Percentiles rank a stretch among this genome's conserved stretches.
Conservation (phyloP, 2,888 invertebrate genomes). For the Phengaris alcon region DNA sequence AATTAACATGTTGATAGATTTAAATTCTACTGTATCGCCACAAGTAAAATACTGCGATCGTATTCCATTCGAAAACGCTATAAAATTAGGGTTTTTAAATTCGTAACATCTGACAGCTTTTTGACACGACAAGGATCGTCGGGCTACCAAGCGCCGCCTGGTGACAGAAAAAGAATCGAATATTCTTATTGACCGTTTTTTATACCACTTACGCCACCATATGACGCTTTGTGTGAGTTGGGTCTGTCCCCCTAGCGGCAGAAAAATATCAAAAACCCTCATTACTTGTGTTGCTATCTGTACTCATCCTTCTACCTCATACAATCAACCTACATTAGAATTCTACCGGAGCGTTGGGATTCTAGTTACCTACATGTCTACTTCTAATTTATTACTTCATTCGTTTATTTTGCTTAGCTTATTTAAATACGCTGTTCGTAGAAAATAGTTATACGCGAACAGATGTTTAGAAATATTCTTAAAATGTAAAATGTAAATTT, state of each 20-base stretch:
- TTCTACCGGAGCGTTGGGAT: neutral
- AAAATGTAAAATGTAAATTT: neutral
- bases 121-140: no score
- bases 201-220: no score
- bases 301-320: neutral
- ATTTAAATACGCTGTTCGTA: neutral
- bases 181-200: no score
- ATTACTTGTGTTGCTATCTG: neutral
- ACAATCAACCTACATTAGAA: constrained; percentile 4
- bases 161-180: no score
- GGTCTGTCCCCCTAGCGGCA: no score
- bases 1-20: no score
- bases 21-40: neutral
- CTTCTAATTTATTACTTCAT: neutral
- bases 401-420: neutral
- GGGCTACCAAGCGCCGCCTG: no score
- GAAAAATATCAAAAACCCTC: no score
- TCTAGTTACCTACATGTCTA: neutral
- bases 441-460: neutral
- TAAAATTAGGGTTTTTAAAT: no score
- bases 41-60: neutral
- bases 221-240: no score
- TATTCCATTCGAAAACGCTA: neutral
- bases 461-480: neutral
- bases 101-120: no score